A percentile compares a stretch with the other conserved stretches of the same genome.
These are phyloP conservation scores for Nomada ferruginata DNA, from an alignment of 2,888 invertebrate species.

Conservation along the genomic window DNA sequence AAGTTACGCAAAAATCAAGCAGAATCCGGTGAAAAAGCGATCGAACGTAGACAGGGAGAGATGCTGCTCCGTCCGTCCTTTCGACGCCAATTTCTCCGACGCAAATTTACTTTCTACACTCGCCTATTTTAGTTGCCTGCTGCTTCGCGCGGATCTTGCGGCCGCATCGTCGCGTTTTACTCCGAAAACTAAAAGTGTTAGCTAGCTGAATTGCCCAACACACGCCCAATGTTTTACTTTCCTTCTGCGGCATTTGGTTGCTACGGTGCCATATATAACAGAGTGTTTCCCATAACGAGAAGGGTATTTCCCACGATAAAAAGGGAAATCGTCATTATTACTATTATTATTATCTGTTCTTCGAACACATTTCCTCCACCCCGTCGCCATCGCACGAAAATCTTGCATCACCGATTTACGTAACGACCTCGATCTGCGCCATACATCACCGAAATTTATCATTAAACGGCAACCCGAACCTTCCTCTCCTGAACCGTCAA, in stretches of 20 bases:
- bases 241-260: not conserved
- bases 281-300: not conserved
- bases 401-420: not conserved
- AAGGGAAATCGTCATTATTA: not conserved
- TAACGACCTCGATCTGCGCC: not conserved
- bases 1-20: conserved; percentile 40
- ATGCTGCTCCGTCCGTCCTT: conserved; percentile 35
- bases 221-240: too few relatives aligned
- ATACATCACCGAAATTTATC: not conserved
- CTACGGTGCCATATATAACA: not conserved
- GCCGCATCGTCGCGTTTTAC: not conserved
- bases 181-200: conserved; percentile 28
- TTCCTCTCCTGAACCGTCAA: too few relatives aligned
- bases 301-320: too few relatives aligned
- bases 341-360: too few relatives aligned
- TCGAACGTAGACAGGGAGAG: conserved; percentile 11
- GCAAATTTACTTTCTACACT: conserved; percentile 64
- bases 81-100: conserved; percentile 53
- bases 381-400: not conserved
- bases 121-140: conserved; percentile 60
- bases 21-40: conserved; percentile 17
- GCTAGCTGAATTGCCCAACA: not conserved
- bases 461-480: too few relatives aligned
- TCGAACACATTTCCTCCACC: too few relatives aligned
- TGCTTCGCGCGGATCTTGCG: conserved; percentile 13